These are phyloP conservation scores for Augochlora pura DNA, from an alignment of 1,140 invertebrate genomes.

Conservation along the genomic window DNA sequence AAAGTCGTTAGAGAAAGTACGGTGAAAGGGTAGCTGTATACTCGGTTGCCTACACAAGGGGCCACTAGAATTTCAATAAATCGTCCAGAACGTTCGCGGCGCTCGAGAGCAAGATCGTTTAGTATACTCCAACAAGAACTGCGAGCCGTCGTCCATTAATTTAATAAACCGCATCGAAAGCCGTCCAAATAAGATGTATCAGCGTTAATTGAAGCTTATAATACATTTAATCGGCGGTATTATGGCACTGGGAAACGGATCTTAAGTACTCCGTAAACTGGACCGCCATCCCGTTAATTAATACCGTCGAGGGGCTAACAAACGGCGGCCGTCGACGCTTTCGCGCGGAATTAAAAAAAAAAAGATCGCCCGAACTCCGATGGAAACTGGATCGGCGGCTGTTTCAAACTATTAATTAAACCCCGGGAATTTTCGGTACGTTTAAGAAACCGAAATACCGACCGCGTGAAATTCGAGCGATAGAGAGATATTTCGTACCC, in stretches of 20 bases:
- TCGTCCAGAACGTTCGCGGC: no score
- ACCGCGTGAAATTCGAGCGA: no score
- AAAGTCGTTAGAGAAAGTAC: no score
- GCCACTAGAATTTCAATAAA: no score
- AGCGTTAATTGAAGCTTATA: neutral
- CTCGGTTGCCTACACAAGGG: no score
- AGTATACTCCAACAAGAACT: no score
- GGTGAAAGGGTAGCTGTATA: no score
- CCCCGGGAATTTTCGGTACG: neutral
- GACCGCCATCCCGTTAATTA: constrained; percentile 33
- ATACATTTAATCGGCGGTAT: neutral
- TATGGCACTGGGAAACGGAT: neutral
- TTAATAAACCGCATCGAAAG: neutral
- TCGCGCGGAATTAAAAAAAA: constrained; percentile 17
- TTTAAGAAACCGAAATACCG: neutral
- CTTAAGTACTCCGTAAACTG: neutral
- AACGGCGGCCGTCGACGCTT: neutral
- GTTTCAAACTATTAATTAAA: constrained; percentile 26
- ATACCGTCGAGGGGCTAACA: constrained; percentile 12
- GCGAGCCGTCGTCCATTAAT: neutral
- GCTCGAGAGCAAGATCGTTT: no score
- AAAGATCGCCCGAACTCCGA: neutral
- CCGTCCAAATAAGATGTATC: neutral
- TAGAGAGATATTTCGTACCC: no score
- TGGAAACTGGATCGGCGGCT: neutral